Evolutionary conservation across 2,797 vertebrate genomes (phyloP), one percentile per base, ranked within the genome.

Genomic region (Odontamblyopus rebecca): DNA sequence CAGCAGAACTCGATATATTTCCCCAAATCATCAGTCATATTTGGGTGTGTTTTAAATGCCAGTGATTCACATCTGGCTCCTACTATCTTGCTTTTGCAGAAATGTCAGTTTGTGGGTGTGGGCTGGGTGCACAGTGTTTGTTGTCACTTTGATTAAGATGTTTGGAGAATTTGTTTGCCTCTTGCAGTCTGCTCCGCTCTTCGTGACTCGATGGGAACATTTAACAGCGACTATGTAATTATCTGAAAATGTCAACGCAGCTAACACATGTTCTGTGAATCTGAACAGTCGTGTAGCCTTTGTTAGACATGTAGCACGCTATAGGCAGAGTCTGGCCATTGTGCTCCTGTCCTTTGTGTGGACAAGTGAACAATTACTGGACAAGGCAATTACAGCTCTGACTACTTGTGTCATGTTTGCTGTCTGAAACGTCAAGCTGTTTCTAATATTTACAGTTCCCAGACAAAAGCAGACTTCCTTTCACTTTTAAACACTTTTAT

Each of bases 171-270:
- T 66, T 66, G 44, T 66, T 66, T 66, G 44, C 44, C 26, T 51
- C 13, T 66, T 8, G 26, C 63, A 50, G 26, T 50, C 64, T 51
- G 44, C 44, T 27, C 44, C 16, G 16, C 26, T 66, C 64, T 44
- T 63, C 26, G 64, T 50, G 64, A 56, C 56, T 48, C 8, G 9
- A 9, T 70, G 2, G 56, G 38, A 69, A 16, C 63, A 48, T 74
- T 60, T 66, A 69, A 66, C 71, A 74, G 56, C 54, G 72, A 53
- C 26, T 23, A 57, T 70, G 5, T 75, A 67, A 59, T 60, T 50
- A 77, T 82, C 26, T 61, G 61, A 67, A 72, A 77, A 75, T 73
- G 56, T 80, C 71, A 74, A 4, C 68, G 44, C 64, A 69, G 35
- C 80, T 53, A 70, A n/a, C 23, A 30, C 23, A 54, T 65, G n/a